Conservation (phyloP, 2,797 vertebrate species). For the Neomorphus geoffroyi region DNA sequence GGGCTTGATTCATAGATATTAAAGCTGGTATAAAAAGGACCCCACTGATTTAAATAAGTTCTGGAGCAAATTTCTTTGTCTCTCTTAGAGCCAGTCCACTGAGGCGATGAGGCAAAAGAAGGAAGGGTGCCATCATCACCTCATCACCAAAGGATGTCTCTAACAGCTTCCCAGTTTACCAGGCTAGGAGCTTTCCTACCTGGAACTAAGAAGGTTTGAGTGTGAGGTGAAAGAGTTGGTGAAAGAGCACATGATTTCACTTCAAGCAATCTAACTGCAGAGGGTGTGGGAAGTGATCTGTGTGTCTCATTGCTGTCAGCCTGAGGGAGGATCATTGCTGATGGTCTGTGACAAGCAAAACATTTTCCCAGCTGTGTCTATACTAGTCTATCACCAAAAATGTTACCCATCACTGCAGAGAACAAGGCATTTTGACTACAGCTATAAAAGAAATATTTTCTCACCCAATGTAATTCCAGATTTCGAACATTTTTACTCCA, state of each 20-base stretch:
- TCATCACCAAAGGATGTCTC: neutral
- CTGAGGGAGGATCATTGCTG: neutral
- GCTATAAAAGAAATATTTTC: neutral
- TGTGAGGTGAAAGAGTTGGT: neutral
- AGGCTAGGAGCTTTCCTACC: neutral
- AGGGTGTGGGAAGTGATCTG: constrained; percentile 1
- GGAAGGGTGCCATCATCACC: neutral
- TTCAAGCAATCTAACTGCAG: constrained; percentile 13
- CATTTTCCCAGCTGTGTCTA: neutral
- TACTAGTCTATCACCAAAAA: neutral
- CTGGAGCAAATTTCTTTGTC: neutral
- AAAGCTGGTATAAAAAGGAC: neutral
- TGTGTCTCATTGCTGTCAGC: neutral
- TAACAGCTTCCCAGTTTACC: neutral
- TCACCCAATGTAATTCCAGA: neutral
- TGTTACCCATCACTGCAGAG: neutral
- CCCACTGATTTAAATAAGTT: neutral
- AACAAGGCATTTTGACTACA: neutral
- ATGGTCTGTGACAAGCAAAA: constrained; percentile 18
- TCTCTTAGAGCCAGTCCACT: neutral
- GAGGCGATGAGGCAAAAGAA: neutral
- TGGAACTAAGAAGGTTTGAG: neutral
- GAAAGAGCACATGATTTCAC: neutral
- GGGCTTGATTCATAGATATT: neutral
- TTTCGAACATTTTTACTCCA: neutral